phyloP scores from a whole-genome alignment of 64 coral and sea anemone genomes.

The Pachyseris speciosa region DNA sequence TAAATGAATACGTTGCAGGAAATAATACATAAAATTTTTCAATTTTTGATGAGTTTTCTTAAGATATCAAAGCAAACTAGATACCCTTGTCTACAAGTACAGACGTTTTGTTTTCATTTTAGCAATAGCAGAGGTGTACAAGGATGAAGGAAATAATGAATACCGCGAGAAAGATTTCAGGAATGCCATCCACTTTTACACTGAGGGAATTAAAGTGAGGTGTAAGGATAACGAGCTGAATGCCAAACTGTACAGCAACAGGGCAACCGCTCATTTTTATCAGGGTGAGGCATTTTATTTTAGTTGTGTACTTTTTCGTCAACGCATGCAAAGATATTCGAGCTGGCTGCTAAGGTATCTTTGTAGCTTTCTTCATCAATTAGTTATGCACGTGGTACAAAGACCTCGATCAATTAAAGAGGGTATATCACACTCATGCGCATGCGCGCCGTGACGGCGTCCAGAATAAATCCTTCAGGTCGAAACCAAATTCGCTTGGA shows the following conservation, averaged over 20 bases:
- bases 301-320: no score
- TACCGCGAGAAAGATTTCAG: slow-evolving; percentile 76
- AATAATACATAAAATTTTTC: neutral
- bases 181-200: slow-evolving; percentile 75
- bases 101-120: neutral
- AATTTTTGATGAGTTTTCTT: no score
- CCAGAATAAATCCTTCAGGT: no score
- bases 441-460: no score
- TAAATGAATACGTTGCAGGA: no score
- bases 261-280: slow-evolving; percentile 85
- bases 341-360: no score
- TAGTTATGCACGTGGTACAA: no score
- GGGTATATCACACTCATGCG: no score
- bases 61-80: neutral
- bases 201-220: slow-evolving; percentile 80
- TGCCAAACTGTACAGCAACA: slow-evolving; percentile 84
- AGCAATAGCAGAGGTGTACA: slow-evolving; percentile 82
- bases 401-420: no score
- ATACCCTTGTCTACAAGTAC: neutral
- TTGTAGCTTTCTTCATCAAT: no score
- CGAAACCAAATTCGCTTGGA: no score
- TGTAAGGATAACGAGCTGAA: slow-evolving; percentile 75
- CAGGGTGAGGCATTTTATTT: slow-evolving; percentile 50
- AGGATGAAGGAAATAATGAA: slow-evolving; percentile 89
- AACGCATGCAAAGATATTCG: no score